Evolutionary conservation across 2,888 invertebrate genomes (phyloP).

Genomic region (Zygaena filipendulae): DNA sequence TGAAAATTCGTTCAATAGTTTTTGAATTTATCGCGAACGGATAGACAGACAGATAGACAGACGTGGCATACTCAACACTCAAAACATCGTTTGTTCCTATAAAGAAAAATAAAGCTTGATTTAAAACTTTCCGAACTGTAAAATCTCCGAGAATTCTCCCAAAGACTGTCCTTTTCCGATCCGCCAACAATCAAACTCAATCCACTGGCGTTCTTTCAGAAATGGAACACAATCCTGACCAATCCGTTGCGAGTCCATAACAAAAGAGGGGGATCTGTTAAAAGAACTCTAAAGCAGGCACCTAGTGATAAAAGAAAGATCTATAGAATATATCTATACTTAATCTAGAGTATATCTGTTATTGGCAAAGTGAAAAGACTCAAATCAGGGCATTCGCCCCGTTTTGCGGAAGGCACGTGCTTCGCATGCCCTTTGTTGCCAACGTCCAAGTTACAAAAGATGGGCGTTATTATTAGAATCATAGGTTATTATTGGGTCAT

Average conservation of each 20-base stretch:
- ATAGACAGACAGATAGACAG: too few species aligned
- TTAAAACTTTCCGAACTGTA: too few species aligned
- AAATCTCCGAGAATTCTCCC: too few species aligned
- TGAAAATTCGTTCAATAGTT: too few species aligned
- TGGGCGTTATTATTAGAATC: too few species aligned
- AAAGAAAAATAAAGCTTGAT: too few species aligned
- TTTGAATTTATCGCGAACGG: too few species aligned
- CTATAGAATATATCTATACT: too few species aligned
- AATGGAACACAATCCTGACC: conserved; percentile 7
- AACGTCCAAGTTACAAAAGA: conserved; percentile 8
- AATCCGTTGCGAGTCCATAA: conserved; percentile 18
- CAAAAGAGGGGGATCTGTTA: conserved; percentile 37
- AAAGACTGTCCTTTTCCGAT: conserved; percentile 24
- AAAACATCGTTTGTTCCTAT: too few species aligned
- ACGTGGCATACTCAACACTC: too few species aligned
- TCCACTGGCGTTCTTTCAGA: conserved; percentile 14
- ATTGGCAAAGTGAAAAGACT: conserved; percentile 41
- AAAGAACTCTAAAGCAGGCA: conserved; percentile 29
- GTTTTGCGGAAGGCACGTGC: conserved; percentile 43
- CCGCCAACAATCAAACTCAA: conserved; percentile 21
- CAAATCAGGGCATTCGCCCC: conserved; percentile 47
- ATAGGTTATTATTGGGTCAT: too few species aligned
- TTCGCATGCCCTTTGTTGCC: conserved; percentile 34
- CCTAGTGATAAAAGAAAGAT: conserved; percentile 52
- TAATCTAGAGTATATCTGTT: conserved; percentile 48